Percentiles rank a stretch among this genome's conserved stretches.
These are phyloP conservation scores for Oreohelix idahoensis DNA, from an alignment of 1,140 invertebrate species.

Conservation along the genomic window DNA sequence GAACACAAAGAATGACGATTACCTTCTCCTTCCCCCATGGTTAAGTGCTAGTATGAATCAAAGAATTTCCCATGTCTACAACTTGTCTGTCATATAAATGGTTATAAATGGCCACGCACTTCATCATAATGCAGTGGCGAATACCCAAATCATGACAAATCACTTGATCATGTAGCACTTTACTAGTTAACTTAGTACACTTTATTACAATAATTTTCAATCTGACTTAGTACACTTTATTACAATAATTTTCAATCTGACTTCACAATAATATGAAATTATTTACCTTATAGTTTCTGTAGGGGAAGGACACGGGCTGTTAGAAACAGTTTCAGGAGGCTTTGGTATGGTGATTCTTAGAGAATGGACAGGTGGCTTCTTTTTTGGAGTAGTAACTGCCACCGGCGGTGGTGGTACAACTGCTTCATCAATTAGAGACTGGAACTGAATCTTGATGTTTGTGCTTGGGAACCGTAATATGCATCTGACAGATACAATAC, in stretches of 20 bases:
- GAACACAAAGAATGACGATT: too few species aligned
- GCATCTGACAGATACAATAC: constrained; percentile 81
- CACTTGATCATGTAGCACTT: too few species aligned
- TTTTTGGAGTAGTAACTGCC: constrained; percentile 73
- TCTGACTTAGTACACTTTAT: background rate
- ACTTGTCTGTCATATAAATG: too few species aligned
- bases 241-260: background rate
- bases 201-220: background rate
- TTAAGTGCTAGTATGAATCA: too few species aligned
- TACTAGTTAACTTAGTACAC: background rate
- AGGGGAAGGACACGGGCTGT: constrained; percentile 94
- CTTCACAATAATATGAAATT: constrained; percentile 61
- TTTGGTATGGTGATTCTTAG: constrained; percentile 85
- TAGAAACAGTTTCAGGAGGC: constrained; percentile 77
- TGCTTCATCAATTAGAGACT: constrained; percentile 86
- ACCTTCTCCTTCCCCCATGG: too few species aligned
- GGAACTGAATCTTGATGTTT: constrained; percentile 94
- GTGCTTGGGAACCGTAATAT: constrained; percentile 96
- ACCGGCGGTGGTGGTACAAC: constrained; percentile 63
- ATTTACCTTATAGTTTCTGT: constrained; percentile 83
- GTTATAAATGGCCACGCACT: too few species aligned
- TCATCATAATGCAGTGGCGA: too few species aligned
- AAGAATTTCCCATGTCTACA: too few species aligned
- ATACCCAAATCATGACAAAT: too few species aligned
- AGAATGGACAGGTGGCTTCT: constrained; percentile 65